These are phyloP conservation scores for Shargacucullia verbasci DNA, from an alignment of 2,888 invertebrate genomes.

Conservation along the genomic window DNA sequence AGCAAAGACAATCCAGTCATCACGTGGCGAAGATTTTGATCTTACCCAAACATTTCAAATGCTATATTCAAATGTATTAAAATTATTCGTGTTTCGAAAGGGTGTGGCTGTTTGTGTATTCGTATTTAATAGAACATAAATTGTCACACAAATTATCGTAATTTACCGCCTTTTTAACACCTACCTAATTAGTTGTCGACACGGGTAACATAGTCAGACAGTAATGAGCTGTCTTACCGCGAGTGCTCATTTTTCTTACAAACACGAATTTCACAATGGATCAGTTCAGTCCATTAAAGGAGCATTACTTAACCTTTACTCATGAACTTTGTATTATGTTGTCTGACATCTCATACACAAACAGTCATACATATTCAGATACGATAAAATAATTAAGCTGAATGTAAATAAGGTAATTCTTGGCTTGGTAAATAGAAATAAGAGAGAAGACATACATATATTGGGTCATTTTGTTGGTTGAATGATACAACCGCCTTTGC, in stretches of 20 bases:
- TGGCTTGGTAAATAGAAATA: slow-evolving; percentile 22
- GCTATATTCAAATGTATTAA: too few species aligned
- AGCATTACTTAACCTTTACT: slow-evolving; percentile 26
- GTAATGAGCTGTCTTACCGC: too few species aligned
- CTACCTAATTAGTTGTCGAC: too few species aligned
- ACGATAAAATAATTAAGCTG: slow-evolving; percentile 9
- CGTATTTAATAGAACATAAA: too few species aligned
- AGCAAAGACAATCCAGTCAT: too few species aligned
- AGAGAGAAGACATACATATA: slow-evolving; percentile 13
- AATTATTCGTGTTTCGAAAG: too few species aligned
- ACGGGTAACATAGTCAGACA: too few species aligned
- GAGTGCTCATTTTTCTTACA: background rate
- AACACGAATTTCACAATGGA: slow-evolving; percentile 6
- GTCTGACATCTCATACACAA: slow-evolving; percentile 5
- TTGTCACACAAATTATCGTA: too few species aligned
- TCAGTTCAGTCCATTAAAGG: slow-evolving; percentile 20
- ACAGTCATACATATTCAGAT: slow-evolving; percentile 15
- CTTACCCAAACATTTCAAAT: too few species aligned
- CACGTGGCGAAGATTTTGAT: too few species aligned
- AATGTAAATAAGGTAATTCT: slow-evolving; percentile 10
- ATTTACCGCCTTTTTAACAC: too few species aligned
- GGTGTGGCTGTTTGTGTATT: too few species aligned
- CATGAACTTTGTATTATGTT: slow-evolving; percentile 10
- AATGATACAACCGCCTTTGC: slow-evolving; percentile 32
- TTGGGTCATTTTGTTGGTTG: slow-evolving; percentile 29